phyloP scores from a whole-genome alignment of 2,113 vertebrate species.

The Uria aalge region DNA sequence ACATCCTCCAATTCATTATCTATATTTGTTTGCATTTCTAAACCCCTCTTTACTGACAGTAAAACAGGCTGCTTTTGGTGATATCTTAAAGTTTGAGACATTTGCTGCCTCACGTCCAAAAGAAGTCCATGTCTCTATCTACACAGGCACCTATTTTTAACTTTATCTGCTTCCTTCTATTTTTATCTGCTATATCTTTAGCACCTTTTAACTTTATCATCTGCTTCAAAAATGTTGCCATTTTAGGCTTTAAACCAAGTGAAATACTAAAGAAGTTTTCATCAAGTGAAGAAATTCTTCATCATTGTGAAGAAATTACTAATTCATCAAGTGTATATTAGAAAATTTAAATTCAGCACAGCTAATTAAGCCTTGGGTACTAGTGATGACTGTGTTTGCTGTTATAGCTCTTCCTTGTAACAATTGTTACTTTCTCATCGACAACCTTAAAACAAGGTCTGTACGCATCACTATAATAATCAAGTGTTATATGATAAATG shows the following conservation, averaged over 20 bases:
- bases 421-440: background rate
- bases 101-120: background rate
- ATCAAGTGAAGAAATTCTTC: background rate
- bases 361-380: background rate
- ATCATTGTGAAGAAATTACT: background rate
- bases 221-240: background rate
- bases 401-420: background rate
- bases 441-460: background rate
- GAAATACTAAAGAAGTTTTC: background rate
- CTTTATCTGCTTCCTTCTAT: background rate
- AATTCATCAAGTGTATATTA: background rate
- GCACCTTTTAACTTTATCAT: background rate
- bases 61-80: background rate
- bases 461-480: background rate
- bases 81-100: background rate
- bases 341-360: background rate
- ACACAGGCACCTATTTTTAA: background rate
- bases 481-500: background rate
- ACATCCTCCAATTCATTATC: background rate
- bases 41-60: background rate
- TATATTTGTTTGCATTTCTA: background rate
- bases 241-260: background rate
- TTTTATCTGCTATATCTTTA: background rate
- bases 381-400: background rate
- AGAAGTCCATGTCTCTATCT: background rate